These are phyloP conservation scores for Cryptoprocta ferox DNA, from an alignment of 2,797 vertebrate species.

Conservation along the genomic window DNA sequence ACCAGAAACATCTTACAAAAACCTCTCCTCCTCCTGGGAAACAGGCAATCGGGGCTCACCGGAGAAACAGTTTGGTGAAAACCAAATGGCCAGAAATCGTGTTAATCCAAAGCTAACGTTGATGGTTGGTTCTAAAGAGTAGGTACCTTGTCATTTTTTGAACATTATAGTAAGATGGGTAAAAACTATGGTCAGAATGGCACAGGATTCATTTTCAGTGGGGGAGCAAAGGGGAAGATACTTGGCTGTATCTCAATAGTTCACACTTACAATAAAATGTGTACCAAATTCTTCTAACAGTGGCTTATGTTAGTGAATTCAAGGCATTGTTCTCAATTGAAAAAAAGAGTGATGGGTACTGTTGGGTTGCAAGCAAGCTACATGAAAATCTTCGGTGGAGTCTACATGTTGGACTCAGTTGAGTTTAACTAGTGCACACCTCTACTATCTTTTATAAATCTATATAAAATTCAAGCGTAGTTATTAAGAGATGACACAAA, in stretches of 20 bases:
- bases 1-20: not conserved
- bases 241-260: not conserved
- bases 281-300: not conserved
- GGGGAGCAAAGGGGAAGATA: not conserved
- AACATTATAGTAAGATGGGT: not conserved
- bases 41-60: fast-evolving
- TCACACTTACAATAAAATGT: not conserved
- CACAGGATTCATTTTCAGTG: not conserved
- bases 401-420: not conserved
- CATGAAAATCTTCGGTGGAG: not conserved
- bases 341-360: not conserved
- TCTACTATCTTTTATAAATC: not conserved
- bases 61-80: not conserved
- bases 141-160: not conserved
- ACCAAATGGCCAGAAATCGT: not conserved
- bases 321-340: not conserved
- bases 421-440: not conserved
- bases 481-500: not conserved
- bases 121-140: not conserved
- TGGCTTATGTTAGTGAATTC: not conserved
- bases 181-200: not conserved
- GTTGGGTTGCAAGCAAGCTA: not conserved
- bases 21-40: not conserved
- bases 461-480: not conserved
- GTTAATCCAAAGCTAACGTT: not conserved